Percentiles rank a stretch among this genome's conserved stretches.
Evolutionary conservation across 1,140 invertebrate species (phyloP).

Genomic region (Musca domestica): DNA sequence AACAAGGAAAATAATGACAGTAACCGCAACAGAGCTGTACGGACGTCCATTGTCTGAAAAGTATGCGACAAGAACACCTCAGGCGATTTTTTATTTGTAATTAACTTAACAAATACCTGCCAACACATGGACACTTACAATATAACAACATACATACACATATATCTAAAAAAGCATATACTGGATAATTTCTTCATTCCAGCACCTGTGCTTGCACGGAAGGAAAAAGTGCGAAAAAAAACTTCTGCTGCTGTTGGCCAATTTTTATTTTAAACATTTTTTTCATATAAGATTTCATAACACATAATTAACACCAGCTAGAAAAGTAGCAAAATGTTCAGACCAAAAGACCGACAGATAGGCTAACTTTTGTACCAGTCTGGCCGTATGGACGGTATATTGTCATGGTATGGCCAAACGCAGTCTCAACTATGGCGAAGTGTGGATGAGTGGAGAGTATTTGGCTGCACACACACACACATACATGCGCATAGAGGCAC

Average conservation of each 20-base stretch:
- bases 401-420: too few species aligned
- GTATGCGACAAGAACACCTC: conserved; percentile 12
- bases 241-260: neutral
- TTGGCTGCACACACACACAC: too few species aligned
- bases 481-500: too few species aligned
- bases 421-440: too few species aligned
- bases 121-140: too few species aligned
- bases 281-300: conserved; percentile 6
- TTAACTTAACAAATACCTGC: conserved; percentile 9
- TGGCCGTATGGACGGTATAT: too few species aligned
- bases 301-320: conserved; percentile 15
- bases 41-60: neutral
- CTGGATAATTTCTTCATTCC: conserved; percentile 18
- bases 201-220: conserved; percentile 8
- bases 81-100: conserved; percentile 18
- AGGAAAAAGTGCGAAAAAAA: neutral
- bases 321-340: neutral
- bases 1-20: too few species aligned
- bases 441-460: too few species aligned
- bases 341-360: too few species aligned
- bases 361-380: too few species aligned
- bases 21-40: neutral
- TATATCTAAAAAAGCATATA: neutral
- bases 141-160: neutral
- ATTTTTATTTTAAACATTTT: neutral